Conservation (phyloP, 2,113 vertebrate species). For the Orcinus orca region DNA sequence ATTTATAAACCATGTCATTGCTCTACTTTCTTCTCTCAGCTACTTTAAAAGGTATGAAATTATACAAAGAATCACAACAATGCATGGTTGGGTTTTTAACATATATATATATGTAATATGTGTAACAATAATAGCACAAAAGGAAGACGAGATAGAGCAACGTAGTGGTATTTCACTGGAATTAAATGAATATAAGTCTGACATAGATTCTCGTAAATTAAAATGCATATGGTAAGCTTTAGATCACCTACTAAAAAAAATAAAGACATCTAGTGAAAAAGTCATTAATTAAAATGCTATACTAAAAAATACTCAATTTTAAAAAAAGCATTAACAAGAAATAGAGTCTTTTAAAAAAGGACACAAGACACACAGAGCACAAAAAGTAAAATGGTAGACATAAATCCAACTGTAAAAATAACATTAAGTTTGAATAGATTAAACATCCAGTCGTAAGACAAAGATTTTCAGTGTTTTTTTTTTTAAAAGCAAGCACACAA, state of each 20-base stretch:
- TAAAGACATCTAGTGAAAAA: slow-evolving; percentile 24
- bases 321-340: background rate
- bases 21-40: background rate
- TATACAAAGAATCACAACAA: background rate
- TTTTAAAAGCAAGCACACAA: background rate
- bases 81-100: background rate
- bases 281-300: slow-evolving; percentile 33
- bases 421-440: background rate
- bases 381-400: background rate
- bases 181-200: slow-evolving; percentile 24
- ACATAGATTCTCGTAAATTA: background rate
- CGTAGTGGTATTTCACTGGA: background rate
- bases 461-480: background rate
- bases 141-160: background rate
- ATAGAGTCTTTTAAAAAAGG: background rate
- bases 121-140: background rate
- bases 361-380: background rate
- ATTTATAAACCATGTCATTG: background rate
- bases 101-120: background rate
- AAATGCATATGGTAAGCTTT: background rate
- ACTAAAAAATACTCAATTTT: background rate
- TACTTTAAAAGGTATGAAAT: background rate
- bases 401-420: background rate
- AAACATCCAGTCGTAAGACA: background rate
- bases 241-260: background rate